Evolutionary conservation across 2,888 invertebrate species (phyloP).

Genomic region (Lottia gigantea): DNA sequence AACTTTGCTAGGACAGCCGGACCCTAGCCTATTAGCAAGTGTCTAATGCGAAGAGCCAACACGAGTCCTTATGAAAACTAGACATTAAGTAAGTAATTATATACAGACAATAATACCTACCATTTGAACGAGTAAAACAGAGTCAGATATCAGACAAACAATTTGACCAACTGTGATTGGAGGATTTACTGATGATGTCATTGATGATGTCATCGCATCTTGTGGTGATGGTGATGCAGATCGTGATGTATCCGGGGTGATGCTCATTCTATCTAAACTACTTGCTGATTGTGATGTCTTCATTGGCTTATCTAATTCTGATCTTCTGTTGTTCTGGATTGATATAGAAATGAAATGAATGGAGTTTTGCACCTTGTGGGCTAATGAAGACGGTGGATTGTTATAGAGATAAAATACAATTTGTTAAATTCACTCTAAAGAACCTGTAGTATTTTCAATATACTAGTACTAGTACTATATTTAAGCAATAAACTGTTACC

Average conservation of each 20-base stretch:
- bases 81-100: background rate
- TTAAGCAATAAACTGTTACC: too few species aligned
- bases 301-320: slow-evolving; percentile 23
- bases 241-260: slow-evolving; percentile 17
- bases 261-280: slow-evolving; percentile 19
- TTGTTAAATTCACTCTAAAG: too few species aligned
- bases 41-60: too few species aligned
- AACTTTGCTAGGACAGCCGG: too few species aligned
- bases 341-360: too few species aligned
- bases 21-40: too few species aligned
- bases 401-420: too few species aligned
- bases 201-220: slow-evolving; percentile 20
- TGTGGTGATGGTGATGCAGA: slow-evolving; percentile 30
- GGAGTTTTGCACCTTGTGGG: too few species aligned
- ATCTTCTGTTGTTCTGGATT: slow-evolving; percentile 13
- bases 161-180: slow-evolving; percentile 58
- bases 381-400: too few species aligned
- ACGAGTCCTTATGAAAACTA: too few species aligned
- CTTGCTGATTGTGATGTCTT: slow-evolving; percentile 19
- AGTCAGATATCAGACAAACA: slow-evolving; percentile 57
- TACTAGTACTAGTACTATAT: too few species aligned
- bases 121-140: slow-evolving; percentile 43
- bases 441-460: too few species aligned
- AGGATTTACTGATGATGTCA: slow-evolving; percentile 36
- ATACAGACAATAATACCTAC: slow-evolving; percentile 30